Percentiles rank a stretch among this genome's conserved stretches.
Conservation (phyloP, 2,113 vertebrate genomes). For the Ranitomeya imitator region DNA sequence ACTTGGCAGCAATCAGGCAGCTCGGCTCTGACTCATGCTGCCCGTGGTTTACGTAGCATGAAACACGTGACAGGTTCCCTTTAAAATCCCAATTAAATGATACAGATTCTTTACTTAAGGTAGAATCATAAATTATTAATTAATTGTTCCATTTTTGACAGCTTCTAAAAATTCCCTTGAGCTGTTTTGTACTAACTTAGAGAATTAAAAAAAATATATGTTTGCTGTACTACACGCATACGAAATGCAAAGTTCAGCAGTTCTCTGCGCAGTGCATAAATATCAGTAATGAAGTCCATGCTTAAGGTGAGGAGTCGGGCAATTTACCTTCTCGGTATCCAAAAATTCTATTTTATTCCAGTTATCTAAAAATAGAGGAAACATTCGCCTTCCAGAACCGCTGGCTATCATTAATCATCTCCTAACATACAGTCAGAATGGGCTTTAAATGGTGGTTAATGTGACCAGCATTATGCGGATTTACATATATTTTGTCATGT, state of each 20-base stretch:
- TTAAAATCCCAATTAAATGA: neutral
- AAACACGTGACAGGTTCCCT: too few relatives aligned
- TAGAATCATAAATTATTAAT: conserved; percentile 3
- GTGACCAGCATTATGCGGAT: too few relatives aligned
- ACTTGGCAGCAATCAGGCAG: too few relatives aligned
- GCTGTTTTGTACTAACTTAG: conserved; percentile 6
- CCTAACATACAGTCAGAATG: neutral
- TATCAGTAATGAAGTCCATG: conserved; percentile 1
- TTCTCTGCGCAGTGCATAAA: conserved; percentile 27
- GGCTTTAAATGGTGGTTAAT: too few relatives aligned
- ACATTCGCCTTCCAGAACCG: conserved; percentile 1
- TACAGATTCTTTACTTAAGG: neutral
- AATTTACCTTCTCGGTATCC: conserved; percentile 13
- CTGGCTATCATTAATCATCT: conserved; percentile 14
- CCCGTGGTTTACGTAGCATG: too few relatives aligned
- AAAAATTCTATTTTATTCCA: conserved; percentile 4
- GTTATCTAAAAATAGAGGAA: conserved; percentile 36
- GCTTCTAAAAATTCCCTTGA: neutral
- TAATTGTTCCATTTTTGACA: conserved; percentile 18
- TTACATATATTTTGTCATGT: too few relatives aligned
- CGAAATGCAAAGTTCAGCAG: conserved; percentile 20
- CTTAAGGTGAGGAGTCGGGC: conserved; percentile 19
- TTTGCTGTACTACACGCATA: neutral
- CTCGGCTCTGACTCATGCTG: too few relatives aligned
- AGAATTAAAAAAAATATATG: neutral